Base-by-base conservation (phyloP, 2,113 vertebrate genomes). In the Mustela nigripes region DNA sequence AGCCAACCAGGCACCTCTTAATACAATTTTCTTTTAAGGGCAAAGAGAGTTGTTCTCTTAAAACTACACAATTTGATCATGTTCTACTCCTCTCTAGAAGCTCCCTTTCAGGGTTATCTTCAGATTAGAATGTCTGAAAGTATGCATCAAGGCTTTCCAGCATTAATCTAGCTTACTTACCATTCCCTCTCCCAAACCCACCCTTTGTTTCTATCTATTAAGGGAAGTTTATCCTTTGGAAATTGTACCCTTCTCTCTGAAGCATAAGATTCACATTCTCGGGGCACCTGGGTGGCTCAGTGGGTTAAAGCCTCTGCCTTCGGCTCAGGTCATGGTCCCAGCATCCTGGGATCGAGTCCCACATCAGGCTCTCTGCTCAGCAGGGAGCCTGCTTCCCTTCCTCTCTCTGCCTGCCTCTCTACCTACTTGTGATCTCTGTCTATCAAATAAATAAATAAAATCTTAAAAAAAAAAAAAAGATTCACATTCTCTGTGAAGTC, bases 1-100 rank as follows among this genome's bases (percentile, higher is more conserved):
- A 69, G 65, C 33, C 33, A 19, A 16, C 33, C 33, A n/a, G 67
- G 67, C 33, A 10, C 67, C 33, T 33, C 67, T 69, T 69, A 5
- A 69, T 69, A n/a, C 33, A 69, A 69, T 78, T 97, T 94, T 63
- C 60, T 42, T 63, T 15, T 45, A 73, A 89, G 50, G 76, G 85
- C 18, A 95, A 82, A 88, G 71, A 69, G 9, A 87, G 5, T 85
- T 31, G 26, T 93, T 65, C 4, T 95, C 53, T 67, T n/a, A 93
- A 89, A 84, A 48, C 67, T 73, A 45, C 11, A 62, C 6, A 39
- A 83, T 69, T 94, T 73, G 67, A 69, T 56, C 22, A n/a, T 14
- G 21, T 81, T 82, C 42, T 39, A 31, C 15, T 62, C 11, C 11
- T 62, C 63, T 79, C 50, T 5, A 73, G 36, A 48, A 83, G 21